Evolutionary conservation across 2,888 invertebrate species (phyloP).

Genomic region (Drosophila longiperda): DNA sequence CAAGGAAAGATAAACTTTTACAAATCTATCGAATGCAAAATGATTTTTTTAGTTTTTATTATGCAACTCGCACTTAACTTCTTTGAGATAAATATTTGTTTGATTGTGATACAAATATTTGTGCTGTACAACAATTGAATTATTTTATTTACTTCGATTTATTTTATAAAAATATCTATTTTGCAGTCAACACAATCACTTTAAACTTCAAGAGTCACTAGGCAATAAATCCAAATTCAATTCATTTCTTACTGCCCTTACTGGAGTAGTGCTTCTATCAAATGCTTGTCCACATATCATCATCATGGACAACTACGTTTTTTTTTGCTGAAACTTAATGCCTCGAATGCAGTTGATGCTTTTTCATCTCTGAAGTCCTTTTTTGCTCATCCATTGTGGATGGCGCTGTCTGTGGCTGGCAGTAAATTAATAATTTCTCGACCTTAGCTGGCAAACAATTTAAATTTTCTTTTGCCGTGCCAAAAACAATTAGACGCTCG

Average conservation of each 20-base stretch:
- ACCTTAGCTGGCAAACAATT: constrained; percentile 55
- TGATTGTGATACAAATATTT: neutral
- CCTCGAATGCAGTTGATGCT: constrained; percentile 23
- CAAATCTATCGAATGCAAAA: constrained; percentile 3
- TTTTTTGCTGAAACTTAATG: constrained; percentile 24
- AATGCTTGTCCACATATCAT: constrained; percentile 5
- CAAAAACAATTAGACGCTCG: constrained; percentile 80
- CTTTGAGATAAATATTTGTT: neutral
- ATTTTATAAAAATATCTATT: neutral
- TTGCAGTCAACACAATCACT: neutral
- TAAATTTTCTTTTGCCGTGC: constrained; percentile 56
- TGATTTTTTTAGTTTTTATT: constrained; percentile 1
- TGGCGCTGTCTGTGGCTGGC: constrained; percentile 26
- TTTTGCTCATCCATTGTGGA: constrained; percentile 6
- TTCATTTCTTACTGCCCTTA: no score
- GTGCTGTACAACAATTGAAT: neutral
- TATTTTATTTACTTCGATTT: neutral
- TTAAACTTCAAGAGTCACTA: neutral
- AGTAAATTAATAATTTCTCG: constrained; percentile 64
- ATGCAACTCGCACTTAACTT: neutral
- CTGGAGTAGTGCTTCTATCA: neutral
- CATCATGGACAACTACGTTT: constrained; percentile 2
- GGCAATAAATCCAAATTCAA: neutral
- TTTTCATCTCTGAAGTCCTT: neutral
- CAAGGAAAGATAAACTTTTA: neutral